Evolutionary conservation across 2,888 invertebrate genomes (phyloP), one percentile per base, ranked within the genome.

Genomic region (Diaphora mendica): DNA sequence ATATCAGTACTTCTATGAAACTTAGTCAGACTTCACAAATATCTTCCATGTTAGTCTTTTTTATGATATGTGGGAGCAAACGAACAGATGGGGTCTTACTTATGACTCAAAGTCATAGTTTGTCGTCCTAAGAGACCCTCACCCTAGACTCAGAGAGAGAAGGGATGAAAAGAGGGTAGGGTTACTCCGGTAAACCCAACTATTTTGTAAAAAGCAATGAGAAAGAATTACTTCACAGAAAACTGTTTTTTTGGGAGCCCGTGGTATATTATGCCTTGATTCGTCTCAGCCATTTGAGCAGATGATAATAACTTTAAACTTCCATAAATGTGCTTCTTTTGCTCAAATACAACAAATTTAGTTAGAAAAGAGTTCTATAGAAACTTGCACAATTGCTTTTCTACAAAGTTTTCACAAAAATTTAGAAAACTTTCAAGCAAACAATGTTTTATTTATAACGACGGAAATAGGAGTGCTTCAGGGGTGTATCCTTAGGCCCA

Each of bases 371-470:
- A 55, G 64, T 26, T 35, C 20, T 23, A 23, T 23, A 55, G n/a
- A 35, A 5, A 59, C 69, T 66, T 59, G 20, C 4, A 65, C 35
- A 59, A 26, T 35, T 55, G 35, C 26, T 7, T n/a, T 17, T 7
- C 20, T 42, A 42, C n/a, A 20, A 68, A 55, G 15, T 72, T 51
- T 44, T 20, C 1, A 42, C 15, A 64, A 69, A 68, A 33, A 39
- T 51, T 64, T 69, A 17, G 39, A n/a, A 26, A 69, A 70, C 42
- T 73, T 65, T 64, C 7, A 42, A 59, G 20, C 26, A 69, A 65
- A 33, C 15, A 26, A 68, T 69, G 69, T 73, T 73, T 73, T 73
- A 73, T 73, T 73, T 59, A 73, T 70, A 69, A 66, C 30, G n/a
- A 33, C 13, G 17, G 9, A 39, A 13, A 20, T 17, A 30, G 42